Evolutionary conservation across 2,113 vertebrate genomes (phyloP), one percentile per base, ranked within the genome.

Genomic region (Fregata magnificens): DNA sequence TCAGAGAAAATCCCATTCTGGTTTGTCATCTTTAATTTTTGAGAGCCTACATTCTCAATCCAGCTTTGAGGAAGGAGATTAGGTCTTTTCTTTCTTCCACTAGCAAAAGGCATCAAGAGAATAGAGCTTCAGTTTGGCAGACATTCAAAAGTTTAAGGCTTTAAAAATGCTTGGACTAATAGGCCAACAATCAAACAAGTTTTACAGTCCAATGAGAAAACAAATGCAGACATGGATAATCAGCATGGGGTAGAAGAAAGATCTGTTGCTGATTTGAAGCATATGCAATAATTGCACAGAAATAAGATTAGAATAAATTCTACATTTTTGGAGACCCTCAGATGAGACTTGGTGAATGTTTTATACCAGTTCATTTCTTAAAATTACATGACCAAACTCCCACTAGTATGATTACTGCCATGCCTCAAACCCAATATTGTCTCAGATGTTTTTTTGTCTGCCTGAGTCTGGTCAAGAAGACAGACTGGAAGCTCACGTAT

Each of bases 161-260:
- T 93, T 96, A 93, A 73, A 94, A 90, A 80, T 66, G 26, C 36
- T 53, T 79, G 53, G 78, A 69, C 88, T 91, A 96, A 66, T 61
- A 94, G 49, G 26, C n/a, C 70, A 95, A 91, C 50, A 80, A 77
- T 91, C 36, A 93, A 89, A 77, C 8, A 81, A 65, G 50, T 88
- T 93, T 92, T 44, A 66, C 53, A 82, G 40, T 52, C 44, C 67
- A 86, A 65, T 49, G 59, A 71, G 44, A 66, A 94, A 94, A 94
- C 17, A 82, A 88, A 52, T 63, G 56, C 44, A 87, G 45, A 85
- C 94, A 91, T 65, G 61, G 59, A 70, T 90, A 83, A 88, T 56
- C 58, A 89, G 59, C 53, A 88, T 56, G n/a, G 15, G 38, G 36
- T 84, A 56, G 45, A 93, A 90, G 32, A 96, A 93, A 95, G 29